Base-by-base conservation (phyloP, 1,140 invertebrate genomes). In the Sminthurides bifidus region DNA sequence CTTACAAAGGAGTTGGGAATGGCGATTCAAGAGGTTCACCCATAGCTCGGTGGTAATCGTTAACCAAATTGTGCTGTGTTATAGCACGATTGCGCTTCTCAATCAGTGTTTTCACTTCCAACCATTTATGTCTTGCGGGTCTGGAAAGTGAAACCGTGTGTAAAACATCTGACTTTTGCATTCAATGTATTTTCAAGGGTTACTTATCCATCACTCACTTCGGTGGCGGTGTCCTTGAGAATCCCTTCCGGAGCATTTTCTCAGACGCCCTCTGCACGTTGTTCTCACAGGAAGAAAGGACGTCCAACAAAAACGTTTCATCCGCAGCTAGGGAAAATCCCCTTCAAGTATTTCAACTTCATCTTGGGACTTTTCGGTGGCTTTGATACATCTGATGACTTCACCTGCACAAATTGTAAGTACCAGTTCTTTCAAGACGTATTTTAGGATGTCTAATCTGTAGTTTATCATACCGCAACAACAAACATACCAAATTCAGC, bases 311-410 rank as follows among this genome's bases (percentile, higher is more conserved):
- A 15, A 70, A 59, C 17, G 69, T 66, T 54, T 71, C 71, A 60
- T 73, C 72, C 43, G 68, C 68, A 37, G 70, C 69, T n/a, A 12
- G 72, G 70, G 50, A 72, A 73, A 26, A 72, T 66, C 19, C 71
- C 66, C 56, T 72, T 72, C 40, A 73, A 49, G 55, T 72, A 73
- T 51, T 68, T 69, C 19, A 65, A 44, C 49, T 65, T 65, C 59
- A 65, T 65, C 31, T 65, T 65, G 27, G 63, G 63, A 60, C 59
- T 61, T 44, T 58, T 59, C 27, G 45, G 49, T 45, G 46, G 27
- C 52, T 57, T 56, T 45, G 37, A 37, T 21, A 37, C 52, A 41
- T 59, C 57, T 35, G 24, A n/a, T n/a, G n/a, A 46, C 14, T 31
- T 45, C 35, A 59, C 57, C 57, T 58, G 31, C n/a, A 27, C 17